These are phyloP conservation scores for Sphaerodactylus townsendi DNA, from an alignment of 2,113 vertebrate species.

Conservation along the genomic window DNA sequence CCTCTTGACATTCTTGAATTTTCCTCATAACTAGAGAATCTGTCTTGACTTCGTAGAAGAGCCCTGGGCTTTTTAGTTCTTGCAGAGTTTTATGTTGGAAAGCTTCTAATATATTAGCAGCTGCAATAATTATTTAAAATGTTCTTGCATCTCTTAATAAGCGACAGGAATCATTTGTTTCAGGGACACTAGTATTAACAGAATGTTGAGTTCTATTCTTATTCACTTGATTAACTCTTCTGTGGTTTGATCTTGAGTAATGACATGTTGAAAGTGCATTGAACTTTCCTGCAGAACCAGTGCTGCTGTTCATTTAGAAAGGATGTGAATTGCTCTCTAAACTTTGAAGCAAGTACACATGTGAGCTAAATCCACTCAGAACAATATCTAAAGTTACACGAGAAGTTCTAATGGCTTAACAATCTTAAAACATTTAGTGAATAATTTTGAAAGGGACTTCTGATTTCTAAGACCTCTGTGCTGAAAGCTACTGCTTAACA, in stretches of 20 bases:
- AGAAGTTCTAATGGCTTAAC: neutral
- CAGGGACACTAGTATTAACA: constrained; percentile 2
- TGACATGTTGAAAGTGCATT: neutral
- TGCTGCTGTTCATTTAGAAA: neutral
- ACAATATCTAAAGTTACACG: constrained; percentile 30
- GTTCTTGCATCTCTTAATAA: neutral
- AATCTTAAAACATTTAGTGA: constrained; percentile 26
- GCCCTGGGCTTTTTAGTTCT: neutral
- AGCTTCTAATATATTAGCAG: neutral
- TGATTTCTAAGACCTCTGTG: constrained; percentile 46
- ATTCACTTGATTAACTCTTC: neutral
- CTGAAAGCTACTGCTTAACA: constrained; percentile 51
- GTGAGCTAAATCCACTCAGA: constrained; percentile 3
- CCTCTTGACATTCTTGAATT: neutral
- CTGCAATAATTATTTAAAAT: neutral
- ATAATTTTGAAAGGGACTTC: constrained; percentile 34
- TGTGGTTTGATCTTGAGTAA: neutral
- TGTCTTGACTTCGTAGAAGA: neutral
- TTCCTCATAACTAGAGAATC: neutral
- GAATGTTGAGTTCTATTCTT: constrained; percentile 5
- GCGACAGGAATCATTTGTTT: neutral
- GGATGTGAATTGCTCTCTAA: neutral
- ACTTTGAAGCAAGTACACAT: neutral
- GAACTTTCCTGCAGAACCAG: neutral
- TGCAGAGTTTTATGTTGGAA: neutral